Conservation (phyloP, 2,888 invertebrate species). For the Tiliacea citrago region DNA sequence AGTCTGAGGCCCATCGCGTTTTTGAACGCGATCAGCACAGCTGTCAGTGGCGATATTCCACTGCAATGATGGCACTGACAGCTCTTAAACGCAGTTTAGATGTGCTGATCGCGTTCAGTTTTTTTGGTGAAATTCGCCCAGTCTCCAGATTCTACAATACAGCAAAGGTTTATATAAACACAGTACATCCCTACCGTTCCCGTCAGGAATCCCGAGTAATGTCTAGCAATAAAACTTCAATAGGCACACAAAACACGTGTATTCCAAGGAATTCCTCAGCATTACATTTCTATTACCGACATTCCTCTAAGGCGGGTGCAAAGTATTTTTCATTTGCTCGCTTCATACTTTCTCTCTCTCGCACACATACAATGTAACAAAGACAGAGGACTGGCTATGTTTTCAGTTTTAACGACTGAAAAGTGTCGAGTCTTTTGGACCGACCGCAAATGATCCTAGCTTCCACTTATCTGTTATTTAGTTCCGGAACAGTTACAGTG, state of each 20-base stretch:
- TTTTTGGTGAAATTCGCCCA: too few species aligned
- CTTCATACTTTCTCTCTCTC: slow-evolving; percentile 6
- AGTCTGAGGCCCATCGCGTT: too few species aligned
- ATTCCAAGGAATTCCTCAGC: slow-evolving; percentile 49
- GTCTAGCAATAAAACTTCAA: slow-evolving; percentile 55
- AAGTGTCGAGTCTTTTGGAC: neutral
- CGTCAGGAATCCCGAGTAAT: slow-evolving; percentile 33
- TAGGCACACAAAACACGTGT: slow-evolving; percentile 54
- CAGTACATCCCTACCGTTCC: neutral
- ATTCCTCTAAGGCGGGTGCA: slow-evolving; percentile 30
- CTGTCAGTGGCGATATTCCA: too few species aligned
- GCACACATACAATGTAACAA: slow-evolving; percentile 5
- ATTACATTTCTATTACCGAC: slow-evolving; percentile 59
- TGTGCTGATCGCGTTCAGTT: too few species aligned
- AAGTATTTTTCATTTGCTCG: slow-evolving; percentile 56
- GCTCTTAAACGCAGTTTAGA: too few species aligned
- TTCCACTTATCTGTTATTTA: too few species aligned
- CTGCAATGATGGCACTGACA: too few species aligned
- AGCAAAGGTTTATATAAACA: neutral
- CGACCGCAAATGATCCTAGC: neutral
- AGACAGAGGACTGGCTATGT: neutral
- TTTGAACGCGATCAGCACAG: too few species aligned
- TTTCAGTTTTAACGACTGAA: slow-evolving; percentile 15
- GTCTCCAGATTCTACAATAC: neutral
- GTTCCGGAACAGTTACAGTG: neutral